Percentiles rank a stretch among this genome's conserved stretches.
These are phyloP conservation scores for Phalacrocorax aristotelis DNA, from an alignment of 2,113 vertebrate genomes.

Conservation along the genomic window DNA sequence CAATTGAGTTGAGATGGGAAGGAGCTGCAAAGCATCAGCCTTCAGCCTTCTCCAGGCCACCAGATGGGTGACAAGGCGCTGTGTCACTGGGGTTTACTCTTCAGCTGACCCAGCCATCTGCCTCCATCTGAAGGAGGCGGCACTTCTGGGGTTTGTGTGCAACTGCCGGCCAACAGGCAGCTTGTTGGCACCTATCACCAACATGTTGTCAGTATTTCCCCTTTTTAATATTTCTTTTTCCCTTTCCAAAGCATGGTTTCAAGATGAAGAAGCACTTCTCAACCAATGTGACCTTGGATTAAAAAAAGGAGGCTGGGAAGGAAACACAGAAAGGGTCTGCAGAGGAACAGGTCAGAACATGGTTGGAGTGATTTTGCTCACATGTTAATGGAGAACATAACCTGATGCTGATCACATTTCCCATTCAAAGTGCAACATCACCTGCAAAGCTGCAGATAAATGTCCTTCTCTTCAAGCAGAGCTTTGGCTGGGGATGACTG, in stretches of 20 bases:
- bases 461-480: not conserved
- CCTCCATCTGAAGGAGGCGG: not conserved
- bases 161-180: not conserved
- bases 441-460: not conserved
- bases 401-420: not conserved
- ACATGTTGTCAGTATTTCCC: not conserved
- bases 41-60: not conserved
- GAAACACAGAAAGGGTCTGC: not conserved
- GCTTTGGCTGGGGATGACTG: not conserved
- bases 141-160: not conserved
- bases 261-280: not conserved
- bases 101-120: not conserved
- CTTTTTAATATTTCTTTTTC: not conserved
- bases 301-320: not conserved
- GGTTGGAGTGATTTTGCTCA: not conserved
- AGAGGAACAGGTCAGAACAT: not conserved
- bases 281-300: not conserved
- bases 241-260: not conserved
- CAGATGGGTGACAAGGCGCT: not conserved
- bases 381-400: rapidly evolving
- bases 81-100: not conserved
- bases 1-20: not conserved
- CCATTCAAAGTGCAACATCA: not conserved
- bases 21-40: not conserved
- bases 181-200: not conserved